Evolutionary conservation across 2,888 invertebrate species (phyloP), one percentile per base, ranked within the genome.

Genomic region (Hydrotaea diabolus): DNA sequence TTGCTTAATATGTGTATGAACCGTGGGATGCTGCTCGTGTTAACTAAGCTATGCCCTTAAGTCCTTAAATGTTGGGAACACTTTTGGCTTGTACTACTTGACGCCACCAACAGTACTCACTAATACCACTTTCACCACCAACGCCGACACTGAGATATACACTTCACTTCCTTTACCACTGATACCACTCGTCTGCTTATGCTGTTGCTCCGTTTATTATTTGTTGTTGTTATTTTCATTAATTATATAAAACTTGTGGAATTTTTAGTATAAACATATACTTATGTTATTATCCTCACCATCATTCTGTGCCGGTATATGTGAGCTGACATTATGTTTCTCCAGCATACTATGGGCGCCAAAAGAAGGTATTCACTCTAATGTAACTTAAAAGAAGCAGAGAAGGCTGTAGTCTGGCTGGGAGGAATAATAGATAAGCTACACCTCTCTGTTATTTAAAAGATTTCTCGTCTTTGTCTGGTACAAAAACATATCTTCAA

Each of bases 1-100:
- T n/a, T 31, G 36, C n/a, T n/a, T 36, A 8, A n/a, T 36, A 2
- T n/a, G 11, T 59, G 4, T 36, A 31, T 31, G 36, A 31, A 64
- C 8, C 64, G 36, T 17, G 31, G 8, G 62, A 15, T 36, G 62
- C 17, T 9, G 43, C 15, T 43, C 9, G 43, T 9, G 43, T 9
- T 64, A 64, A 64, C 36, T 64, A 64, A 64, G 15, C 36, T 17
- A 15, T 64, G 64, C n/a, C n/a, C 36, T 64, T 64, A 64, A 31
- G 64, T 36, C 15, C 31, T 62, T 62, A 62, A 62, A n/a, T 62
- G 36, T 13, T 64, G 17, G 11, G 26, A 57, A 23, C 13, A 13
- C 19, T 23, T 19, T 23, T 57, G 23, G 11, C 57, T 57, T 57
- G 23, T 23, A 57, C 19, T 23, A 23, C 19, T 57, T 11, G 23